A percentile compares a stretch with the other conserved stretches of the same genome.
phyloP scores from a whole-genome alignment of 2,888 invertebrate species.

The Dysmachus trigonus region DNA sequence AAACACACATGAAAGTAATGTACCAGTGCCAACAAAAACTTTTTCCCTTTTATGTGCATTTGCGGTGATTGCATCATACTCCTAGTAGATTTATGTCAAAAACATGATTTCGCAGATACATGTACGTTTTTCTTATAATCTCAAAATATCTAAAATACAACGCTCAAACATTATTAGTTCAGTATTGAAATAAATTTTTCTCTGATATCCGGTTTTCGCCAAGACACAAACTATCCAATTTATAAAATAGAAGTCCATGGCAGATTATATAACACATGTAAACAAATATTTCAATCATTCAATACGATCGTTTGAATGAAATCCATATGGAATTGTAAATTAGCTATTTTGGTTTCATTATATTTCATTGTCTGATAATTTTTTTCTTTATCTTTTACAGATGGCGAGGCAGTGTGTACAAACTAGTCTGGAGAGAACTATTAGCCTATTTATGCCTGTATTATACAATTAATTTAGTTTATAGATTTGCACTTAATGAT shows the following conservation, averaged over 20 bases:
- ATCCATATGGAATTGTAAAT: neutral
- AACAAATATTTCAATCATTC: neutral
- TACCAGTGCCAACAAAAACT: neutral
- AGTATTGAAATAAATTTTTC: neutral
- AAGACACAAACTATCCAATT: neutral
- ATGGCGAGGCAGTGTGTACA: constrained; percentile 96
- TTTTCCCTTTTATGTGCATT: no score
- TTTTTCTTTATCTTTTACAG: constrained; percentile 68
- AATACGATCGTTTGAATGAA: neutral
- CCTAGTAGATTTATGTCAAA: neutral
- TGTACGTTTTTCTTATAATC: no score
- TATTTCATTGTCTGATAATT: neutral
- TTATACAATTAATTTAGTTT: constrained; percentile 85
- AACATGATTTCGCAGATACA: neutral
- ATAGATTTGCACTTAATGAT: constrained; percentile 83
- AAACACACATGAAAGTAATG: neutral
- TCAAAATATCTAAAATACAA: neutral
- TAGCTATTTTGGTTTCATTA: neutral
- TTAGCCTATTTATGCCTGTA: constrained; percentile 86
- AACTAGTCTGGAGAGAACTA: constrained; percentile 92
- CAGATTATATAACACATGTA: no score
- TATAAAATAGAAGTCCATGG: neutral
- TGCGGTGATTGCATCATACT: no score
- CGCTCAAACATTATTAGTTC: neutral
- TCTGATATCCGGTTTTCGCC: neutral